Evolutionary conservation across 1,140 invertebrate species (phyloP).

Genomic region (Heterodera carotae): DNA sequence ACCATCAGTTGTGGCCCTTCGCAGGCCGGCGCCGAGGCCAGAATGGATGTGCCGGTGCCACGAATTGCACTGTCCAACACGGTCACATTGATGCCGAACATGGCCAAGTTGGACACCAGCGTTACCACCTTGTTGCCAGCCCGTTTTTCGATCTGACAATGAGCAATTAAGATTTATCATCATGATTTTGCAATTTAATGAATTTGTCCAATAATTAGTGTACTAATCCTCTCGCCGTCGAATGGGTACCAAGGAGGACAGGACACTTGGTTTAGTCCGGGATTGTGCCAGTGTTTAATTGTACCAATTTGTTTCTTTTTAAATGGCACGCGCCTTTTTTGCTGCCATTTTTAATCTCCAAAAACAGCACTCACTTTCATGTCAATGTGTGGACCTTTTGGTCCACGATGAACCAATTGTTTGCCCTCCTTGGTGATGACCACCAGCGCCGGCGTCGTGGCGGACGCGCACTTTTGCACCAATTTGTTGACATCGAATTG

Average conservation of each 20-base stretch:
- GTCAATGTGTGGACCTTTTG: slow-evolving; percentile 16
- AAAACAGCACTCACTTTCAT: slow-evolving; percentile 12
- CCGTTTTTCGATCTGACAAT: slow-evolving; percentile 49
- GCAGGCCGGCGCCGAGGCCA: slow-evolving; percentile 39
- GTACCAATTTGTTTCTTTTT: too few species aligned
- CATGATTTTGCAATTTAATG: too few species aligned
- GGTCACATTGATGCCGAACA: slow-evolving; percentile 48
- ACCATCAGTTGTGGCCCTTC: slow-evolving; percentile 52
- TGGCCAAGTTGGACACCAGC: slow-evolving; percentile 41
- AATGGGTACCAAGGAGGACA: too few species aligned
- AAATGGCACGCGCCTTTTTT: too few species aligned
- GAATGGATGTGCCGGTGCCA: slow-evolving; percentile 50
- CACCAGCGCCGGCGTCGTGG: slow-evolving; percentile 31
- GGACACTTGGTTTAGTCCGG: too few species aligned
- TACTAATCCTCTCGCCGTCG: too few species aligned
- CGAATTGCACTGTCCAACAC: slow-evolving; percentile 36
- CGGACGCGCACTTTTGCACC: slow-evolving; percentile 35
- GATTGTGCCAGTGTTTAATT: too few species aligned
- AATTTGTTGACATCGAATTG: slow-evolving; percentile 33
- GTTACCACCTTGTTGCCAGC: slow-evolving; percentile 51
- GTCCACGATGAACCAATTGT: slow-evolving; percentile 8
- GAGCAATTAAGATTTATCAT: neutral
- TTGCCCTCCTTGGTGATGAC: slow-evolving; percentile 7
- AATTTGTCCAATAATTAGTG: too few species aligned
- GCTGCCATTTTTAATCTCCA: neutral